Evolutionary conservation across 2,113 vertebrate species (phyloP), one percentile per base, ranked within the genome.

Genomic region (Brachyhypopomus gauderio): DNA sequence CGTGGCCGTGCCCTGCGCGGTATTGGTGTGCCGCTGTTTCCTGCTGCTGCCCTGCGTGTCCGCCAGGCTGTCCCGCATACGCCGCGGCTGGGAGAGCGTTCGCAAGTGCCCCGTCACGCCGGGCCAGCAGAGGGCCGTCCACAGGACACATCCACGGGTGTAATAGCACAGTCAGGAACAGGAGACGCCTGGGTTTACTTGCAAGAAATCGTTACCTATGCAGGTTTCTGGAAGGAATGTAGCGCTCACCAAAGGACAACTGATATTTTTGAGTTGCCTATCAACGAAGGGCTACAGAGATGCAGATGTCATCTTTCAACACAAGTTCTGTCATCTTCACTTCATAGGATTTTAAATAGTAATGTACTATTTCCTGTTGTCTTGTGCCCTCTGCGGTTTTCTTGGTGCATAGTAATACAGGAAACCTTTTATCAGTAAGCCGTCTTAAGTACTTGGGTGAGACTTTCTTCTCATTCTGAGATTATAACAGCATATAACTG

Each of bases 1-100:
- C 0, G 91, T 96, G 79, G 81, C 94, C 0, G 91, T 96, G 4
- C 95, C 97, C 0, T 87, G 93, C 0, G 27, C 80, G 0, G 89
- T 96, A 2, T 95, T 98, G 89, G 84, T 96, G 77, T 93, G 93
- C 58, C 95, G 93, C 79, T 76, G 91, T 79, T 82, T 91, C 64
- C 93, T 98, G 79, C 83, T 87, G 0, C 80, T 96, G 75, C 97
- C 97, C 63, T 98, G 96, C 85, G 3, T 95, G 71, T 85, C 85
- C 16, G 75, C 22, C 19, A 95, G 92, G 79, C 95, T 98, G 55
- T 0, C 72, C 74, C 86, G 76, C 58, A 97, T 99, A 91, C 95
- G 97, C 60, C 94, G 95, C 20, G 98, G 97, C 87, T 98, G 96
- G 96, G 97, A 98, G 88, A 92, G 88, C 77, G 91, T 85, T 8